phyloP scores from a whole-genome alignment of 2,888 invertebrate species.

The Pseudoips prasinana region DNA sequence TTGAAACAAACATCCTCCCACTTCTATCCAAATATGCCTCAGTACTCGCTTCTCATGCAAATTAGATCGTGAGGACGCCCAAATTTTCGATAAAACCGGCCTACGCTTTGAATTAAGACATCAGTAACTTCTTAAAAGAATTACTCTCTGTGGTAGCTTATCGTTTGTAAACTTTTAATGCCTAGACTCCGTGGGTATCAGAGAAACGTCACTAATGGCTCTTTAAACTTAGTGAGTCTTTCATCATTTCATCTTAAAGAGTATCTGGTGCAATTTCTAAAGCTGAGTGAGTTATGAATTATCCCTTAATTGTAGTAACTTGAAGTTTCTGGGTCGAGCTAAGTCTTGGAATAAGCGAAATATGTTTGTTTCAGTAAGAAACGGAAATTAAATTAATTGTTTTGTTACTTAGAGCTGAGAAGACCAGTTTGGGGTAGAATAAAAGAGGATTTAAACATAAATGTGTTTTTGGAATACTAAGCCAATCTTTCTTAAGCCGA shows the following conservation, averaged over 20 bases:
- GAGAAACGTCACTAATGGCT: conserved; percentile 15
- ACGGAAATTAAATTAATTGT: conserved; percentile 9
- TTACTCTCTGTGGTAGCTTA: conserved; percentile 31
- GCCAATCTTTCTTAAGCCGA: no score
- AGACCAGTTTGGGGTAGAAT: no score
- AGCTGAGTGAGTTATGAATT: background rate
- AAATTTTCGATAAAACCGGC: conserved; percentile 44
- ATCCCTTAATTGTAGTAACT: background rate
- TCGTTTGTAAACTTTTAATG: conserved; percentile 33
- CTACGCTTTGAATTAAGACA: conserved; percentile 39
- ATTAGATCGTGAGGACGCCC: conserved; percentile 39
- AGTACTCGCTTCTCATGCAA: conserved; percentile 39
- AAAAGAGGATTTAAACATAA: no score
- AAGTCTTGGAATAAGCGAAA: conserved; percentile 4
- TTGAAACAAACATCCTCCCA: conserved; percentile 15
- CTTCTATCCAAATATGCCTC: conserved; percentile 13
- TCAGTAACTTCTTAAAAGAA: conserved; percentile 49
- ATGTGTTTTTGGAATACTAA: no score
- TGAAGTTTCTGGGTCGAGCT: conserved; percentile 3
- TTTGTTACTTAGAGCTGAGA: conserved; percentile 1
- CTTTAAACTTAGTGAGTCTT: conserved; percentile 15
- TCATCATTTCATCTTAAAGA: conserved; percentile 7
- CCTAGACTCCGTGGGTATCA: conserved; percentile 7
- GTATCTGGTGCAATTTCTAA: conserved; percentile 3
- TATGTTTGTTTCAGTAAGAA: conserved; percentile 2